These are phyloP conservation scores for Drosophila formosana DNA, from an alignment of 2,888 invertebrate species.

Conservation along the genomic window DNA sequence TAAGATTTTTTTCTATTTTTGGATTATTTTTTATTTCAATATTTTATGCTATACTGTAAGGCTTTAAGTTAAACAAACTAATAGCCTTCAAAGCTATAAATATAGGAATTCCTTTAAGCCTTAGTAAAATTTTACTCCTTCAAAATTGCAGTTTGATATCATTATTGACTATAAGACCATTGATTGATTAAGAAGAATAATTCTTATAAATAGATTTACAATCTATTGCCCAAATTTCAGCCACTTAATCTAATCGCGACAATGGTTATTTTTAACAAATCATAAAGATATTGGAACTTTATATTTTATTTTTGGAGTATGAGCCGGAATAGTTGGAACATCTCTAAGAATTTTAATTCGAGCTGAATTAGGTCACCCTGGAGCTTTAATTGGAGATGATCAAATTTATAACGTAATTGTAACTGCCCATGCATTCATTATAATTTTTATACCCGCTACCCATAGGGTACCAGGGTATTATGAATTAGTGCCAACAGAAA, in stretches of 20 bases:
- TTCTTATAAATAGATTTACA: conserved; percentile 88
- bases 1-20: conserved; percentile 72
- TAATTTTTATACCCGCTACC: no score
- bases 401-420: conserved; percentile 93
- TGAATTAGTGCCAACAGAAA: no score
- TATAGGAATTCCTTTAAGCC: conserved; percentile 87
- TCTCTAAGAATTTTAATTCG: conserved; percentile 58
- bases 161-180: conserved; percentile 82
- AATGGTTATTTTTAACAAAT: conserved; percentile 89
- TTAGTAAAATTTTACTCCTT: conserved; percentile 85
- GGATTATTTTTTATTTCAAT: conserved; percentile 75
- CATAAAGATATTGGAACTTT: conserved; percentile 92
- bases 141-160: conserved; percentile 89
- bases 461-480: no score
- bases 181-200: conserved; percentile 86
- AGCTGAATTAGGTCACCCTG: conserved; percentile 84
- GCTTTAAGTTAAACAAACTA: conserved; percentile 85
- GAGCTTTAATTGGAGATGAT: conserved; percentile 89
- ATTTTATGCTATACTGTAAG: conserved; percentile 60
- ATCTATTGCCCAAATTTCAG: conserved; percentile 88
- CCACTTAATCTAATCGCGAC: conserved; percentile 88
- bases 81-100: conserved; percentile 88
- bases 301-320: conserved; percentile 89
- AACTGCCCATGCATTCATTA: conserved; percentile 90
- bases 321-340: conserved; percentile 87